A percentile compares a stretch with the other conserved stretches of the same genome.
Evolutionary conservation across 2,113 vertebrate genomes (phyloP).

Genomic region (Cyanoramphus novaezelandiae): DNA sequence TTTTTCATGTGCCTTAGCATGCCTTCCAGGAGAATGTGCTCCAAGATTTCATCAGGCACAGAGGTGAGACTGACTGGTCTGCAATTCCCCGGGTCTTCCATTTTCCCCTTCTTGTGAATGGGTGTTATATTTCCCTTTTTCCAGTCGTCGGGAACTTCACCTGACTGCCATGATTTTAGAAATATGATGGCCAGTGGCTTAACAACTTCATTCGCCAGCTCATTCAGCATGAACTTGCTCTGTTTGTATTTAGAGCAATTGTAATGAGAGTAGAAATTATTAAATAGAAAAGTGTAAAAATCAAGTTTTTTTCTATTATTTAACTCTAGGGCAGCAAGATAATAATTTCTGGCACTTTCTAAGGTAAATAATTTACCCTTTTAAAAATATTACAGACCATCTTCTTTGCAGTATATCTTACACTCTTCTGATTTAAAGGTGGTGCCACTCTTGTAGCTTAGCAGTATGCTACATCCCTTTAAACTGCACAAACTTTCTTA

Average conservation of each 20-base stretch:
- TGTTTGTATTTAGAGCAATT: background rate
- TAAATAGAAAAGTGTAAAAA: background rate
- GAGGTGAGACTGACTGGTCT: too few species aligned
- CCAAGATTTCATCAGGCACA: too few species aligned
- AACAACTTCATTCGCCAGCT: too few species aligned
- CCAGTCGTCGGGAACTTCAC: too few species aligned
- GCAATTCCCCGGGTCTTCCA: too few species aligned
- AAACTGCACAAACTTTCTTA: background rate
- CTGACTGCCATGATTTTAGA: too few species aligned
- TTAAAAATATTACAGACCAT: rapidly evolving
- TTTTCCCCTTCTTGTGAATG: too few species aligned
- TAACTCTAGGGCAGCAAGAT: background rate
- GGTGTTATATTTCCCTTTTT: too few species aligned
- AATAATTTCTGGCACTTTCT: background rate
- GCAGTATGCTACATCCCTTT: background rate
- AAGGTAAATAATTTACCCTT: background rate
- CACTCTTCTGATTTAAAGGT: background rate
- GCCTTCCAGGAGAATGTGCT: too few species aligned
- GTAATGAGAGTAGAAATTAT: background rate
- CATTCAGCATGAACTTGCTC: too few species aligned
- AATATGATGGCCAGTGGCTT: too few species aligned
- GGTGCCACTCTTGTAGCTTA: background rate
- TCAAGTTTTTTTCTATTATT: background rate
- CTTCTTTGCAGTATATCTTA: background rate
- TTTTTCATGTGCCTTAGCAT: too few species aligned